Conservation (phyloP, 1,140 invertebrate genomes). For the Metaphire vulgaris region DNA sequence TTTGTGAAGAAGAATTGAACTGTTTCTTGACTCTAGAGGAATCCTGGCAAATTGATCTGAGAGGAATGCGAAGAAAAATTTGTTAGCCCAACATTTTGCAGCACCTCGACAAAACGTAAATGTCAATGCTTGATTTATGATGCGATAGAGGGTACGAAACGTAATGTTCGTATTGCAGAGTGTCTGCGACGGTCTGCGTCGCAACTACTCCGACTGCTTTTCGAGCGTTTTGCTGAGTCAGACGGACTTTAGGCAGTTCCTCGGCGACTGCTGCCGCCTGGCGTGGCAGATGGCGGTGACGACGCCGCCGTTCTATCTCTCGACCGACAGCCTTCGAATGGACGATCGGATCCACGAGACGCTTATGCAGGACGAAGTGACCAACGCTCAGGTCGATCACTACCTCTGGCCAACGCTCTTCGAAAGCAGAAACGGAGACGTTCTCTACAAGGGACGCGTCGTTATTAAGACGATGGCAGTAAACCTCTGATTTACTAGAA, state of each 20-base stretch:
- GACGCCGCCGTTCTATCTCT: background rate
- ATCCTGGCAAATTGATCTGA: too few relatives aligned
- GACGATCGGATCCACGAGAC: background rate
- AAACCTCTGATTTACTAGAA: too few relatives aligned
- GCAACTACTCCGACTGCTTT: background rate
- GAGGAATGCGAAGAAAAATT: too few relatives aligned
- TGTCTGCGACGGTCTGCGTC: background rate
- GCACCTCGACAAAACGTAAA: too few relatives aligned
- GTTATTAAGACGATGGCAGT: background rate
- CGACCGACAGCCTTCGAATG: background rate
- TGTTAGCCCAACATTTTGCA: too few relatives aligned
- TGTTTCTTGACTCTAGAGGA: too few relatives aligned
- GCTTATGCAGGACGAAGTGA: background rate
- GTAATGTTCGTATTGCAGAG: background rate
- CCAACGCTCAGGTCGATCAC: background rate
- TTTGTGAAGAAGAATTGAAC: too few relatives aligned
- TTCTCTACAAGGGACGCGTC: background rate
- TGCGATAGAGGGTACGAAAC: too few relatives aligned
- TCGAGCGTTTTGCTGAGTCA: background rate
- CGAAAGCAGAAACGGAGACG: background rate
- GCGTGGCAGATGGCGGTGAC: background rate
- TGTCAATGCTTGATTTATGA: too few relatives aligned
- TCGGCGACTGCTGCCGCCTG: background rate
- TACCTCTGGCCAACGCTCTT: background rate
- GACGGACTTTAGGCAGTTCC: background rate